These are phyloP conservation scores for Eucera pruinosa DNA, from an alignment of 2,888 invertebrate genomes.

Conservation along the genomic window DNA sequence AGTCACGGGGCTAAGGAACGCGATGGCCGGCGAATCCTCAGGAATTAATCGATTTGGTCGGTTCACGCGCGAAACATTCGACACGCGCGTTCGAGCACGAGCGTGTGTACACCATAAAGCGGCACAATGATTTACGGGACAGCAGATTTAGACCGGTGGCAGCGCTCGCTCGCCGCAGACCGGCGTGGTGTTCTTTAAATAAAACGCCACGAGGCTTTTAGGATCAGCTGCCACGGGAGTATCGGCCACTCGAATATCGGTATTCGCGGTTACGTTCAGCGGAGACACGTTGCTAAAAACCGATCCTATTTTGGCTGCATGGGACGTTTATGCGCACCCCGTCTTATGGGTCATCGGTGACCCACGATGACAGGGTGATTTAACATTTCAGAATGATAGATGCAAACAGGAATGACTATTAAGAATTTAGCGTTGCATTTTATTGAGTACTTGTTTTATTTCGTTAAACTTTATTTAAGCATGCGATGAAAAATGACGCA, in stretches of 20 bases:
- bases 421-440: too few relatives aligned
- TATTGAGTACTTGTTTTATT: too few relatives aligned
- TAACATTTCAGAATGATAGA: too few relatives aligned
- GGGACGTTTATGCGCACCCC: background rate
- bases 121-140: constrained; percentile 65
- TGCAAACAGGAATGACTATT: too few relatives aligned
- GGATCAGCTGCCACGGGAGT: constrained; percentile 52
- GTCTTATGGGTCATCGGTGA: background rate
- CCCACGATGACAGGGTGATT: background rate
- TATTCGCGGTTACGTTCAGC: constrained; percentile 17
- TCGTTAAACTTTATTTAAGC: too few relatives aligned
- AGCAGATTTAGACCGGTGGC: constrained; percentile 66
- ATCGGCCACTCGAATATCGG: constrained; percentile 53
- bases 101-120: constrained; percentile 54
- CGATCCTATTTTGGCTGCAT: background rate
- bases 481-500: too few relatives aligned
- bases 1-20: background rate
- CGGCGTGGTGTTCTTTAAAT: constrained; percentile 54
- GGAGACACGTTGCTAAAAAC: background rate
- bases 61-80: constrained; percentile 35
- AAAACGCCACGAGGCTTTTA: constrained; percentile 54
- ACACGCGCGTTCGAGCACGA: constrained; percentile 43
- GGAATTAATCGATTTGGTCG: background rate
- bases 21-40: background rate
- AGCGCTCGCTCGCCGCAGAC: constrained; percentile 34